These are phyloP conservation scores for Dreissena polymorpha DNA, from an alignment of 1,140 invertebrate species.

Conservation along the genomic window DNA sequence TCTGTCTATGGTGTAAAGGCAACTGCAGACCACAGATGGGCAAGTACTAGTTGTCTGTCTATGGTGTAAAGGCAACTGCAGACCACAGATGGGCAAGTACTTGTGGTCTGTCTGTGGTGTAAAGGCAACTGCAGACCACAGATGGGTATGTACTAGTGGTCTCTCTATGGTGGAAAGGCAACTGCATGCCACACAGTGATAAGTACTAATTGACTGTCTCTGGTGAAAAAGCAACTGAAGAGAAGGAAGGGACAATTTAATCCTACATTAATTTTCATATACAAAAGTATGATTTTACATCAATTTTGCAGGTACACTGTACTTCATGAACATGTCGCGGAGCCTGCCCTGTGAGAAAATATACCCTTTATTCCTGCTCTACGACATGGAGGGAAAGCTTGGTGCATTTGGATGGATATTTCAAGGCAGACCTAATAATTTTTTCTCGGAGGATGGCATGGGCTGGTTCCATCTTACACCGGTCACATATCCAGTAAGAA, in stretches of 20 bases:
- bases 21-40: no score
- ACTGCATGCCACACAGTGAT: no score
- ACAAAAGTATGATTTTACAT: no score
- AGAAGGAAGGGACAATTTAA: slow-evolving; percentile 73
- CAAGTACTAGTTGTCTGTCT: no score
- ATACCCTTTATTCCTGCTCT: slow-evolving; percentile 75
- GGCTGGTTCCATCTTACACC: slow-evolving; percentile 47
- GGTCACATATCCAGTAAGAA: slow-evolving; percentile 47
- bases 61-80: slow-evolving; percentile 70
- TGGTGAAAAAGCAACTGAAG: slow-evolving; percentile 70
- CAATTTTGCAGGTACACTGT: slow-evolving; percentile 71
- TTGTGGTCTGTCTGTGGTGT: no score
- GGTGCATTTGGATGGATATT: slow-evolving; percentile 75
- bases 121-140: no score
- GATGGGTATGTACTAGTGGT: no score
- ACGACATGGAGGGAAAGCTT: slow-evolving; percentile 71
- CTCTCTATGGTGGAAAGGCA: no score
- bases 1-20: no score
- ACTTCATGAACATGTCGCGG: slow-evolving; percentile 71
- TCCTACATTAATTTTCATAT: no score
- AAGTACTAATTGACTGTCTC: no score
- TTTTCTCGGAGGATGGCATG: slow-evolving; percentile 25
- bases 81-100: slow-evolving; percentile 72
- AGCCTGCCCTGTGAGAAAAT: slow-evolving; percentile 71
- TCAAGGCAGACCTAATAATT: slow-evolving; percentile 63